phyloP scores from a whole-genome alignment of 2,113 vertebrate species.

The Todiramphus chloris region DNA sequence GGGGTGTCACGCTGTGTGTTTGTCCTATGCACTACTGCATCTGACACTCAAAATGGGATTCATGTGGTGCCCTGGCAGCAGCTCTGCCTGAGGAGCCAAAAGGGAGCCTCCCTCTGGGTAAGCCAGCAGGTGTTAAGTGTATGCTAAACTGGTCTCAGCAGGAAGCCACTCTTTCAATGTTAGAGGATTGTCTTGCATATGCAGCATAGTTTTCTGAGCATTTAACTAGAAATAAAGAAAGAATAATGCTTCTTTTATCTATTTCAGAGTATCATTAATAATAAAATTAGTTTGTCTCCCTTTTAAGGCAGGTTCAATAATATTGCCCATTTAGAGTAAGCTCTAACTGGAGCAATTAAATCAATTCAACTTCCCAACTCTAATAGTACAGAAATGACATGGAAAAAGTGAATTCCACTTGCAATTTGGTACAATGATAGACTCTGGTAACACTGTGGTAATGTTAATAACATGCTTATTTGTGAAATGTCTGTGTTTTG shows the following conservation, averaged over 20 bases:
- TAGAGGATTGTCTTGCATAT: background rate
- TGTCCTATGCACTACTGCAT: background rate
- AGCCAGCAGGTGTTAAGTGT: conserved; percentile 19
- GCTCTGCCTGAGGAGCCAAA: background rate
- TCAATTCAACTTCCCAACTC: background rate
- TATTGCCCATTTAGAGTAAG: background rate
- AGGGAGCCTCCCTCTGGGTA: background rate
- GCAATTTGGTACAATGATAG: background rate
- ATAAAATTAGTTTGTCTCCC: conserved; percentile 11
- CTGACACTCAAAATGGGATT: background rate
- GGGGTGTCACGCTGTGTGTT: background rate
- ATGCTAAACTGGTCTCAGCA: conserved; percentile 24
- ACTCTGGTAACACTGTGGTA: background rate
- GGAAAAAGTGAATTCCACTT: background rate
- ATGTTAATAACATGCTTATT: background rate
- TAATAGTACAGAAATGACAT: background rate
- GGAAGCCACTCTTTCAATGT: conserved; percentile 7
- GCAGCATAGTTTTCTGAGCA: background rate
- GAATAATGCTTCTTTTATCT: conserved; percentile 31
- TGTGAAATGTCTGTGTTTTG: background rate
- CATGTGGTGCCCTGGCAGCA: conserved; percentile 15
- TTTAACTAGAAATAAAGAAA: background rate
- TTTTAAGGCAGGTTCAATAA: background rate
- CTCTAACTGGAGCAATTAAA: conserved; percentile 10
- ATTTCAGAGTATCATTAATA: background rate